These are phyloP conservation scores for Theristus sp. DNA, from an alignment of 2,888 invertebrate genomes.

Conservation along the genomic window DNA sequence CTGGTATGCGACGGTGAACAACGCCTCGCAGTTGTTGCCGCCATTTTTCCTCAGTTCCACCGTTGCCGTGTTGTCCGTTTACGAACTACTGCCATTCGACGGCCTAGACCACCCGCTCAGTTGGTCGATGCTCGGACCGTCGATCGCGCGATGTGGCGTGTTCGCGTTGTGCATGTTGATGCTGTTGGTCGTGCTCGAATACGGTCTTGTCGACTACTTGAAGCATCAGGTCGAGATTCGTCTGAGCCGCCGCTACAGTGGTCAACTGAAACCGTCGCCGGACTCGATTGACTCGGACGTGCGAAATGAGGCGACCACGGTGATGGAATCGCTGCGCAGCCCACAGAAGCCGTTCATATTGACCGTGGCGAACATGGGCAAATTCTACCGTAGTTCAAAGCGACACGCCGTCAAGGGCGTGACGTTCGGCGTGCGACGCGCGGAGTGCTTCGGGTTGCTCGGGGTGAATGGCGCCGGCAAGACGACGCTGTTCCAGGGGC, in stretches of 20 bases:
- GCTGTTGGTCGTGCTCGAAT: not conserved
- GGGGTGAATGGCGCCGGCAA: constrained; percentile 56
- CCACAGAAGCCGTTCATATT: constrained; percentile 10
- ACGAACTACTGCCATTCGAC: not conserved
- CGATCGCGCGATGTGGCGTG: not conserved
- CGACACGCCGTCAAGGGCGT: constrained; percentile 36
- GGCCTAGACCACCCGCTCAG: too few species aligned
- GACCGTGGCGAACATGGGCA: constrained; percentile 25
- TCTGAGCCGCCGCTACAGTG: not conserved
- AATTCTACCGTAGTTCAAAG: constrained; percentile 14
- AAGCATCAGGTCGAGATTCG: not conserved
- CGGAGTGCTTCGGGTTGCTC: constrained; percentile 58
- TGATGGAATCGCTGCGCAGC: constrained; percentile 34
- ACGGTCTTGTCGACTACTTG: not conserved
- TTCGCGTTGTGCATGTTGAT: not conserved
- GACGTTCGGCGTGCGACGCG: constrained; percentile 37
- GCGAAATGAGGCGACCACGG: constrained; percentile 18
- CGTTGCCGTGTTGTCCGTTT: not conserved
- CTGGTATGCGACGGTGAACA: constrained; percentile 1
- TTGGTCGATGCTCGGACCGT: too few species aligned
- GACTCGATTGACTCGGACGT: constrained; percentile 5
- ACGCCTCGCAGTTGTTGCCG: not conserved
- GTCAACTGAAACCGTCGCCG: too few species aligned
- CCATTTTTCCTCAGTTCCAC: constrained; percentile 1
- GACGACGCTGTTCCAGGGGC: constrained; percentile 1